Conservation (phyloP, 2,113 vertebrate genomes). For the Sylvilagus bachmani region DNA sequence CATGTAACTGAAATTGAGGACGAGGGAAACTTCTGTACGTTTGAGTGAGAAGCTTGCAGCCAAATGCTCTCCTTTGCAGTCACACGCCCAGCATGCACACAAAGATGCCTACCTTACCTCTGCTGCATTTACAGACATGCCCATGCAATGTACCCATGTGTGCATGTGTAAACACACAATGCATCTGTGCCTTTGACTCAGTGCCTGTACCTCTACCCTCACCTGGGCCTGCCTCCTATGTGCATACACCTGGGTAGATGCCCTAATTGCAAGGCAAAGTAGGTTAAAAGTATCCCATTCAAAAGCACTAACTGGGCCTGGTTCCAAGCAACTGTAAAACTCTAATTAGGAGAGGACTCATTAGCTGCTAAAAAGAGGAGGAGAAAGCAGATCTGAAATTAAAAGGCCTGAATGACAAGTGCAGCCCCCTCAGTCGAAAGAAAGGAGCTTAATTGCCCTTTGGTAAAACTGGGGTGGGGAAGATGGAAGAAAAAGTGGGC, state of each 20-base stretch:
- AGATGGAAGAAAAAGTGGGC: not conserved
- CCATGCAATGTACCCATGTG: no score
- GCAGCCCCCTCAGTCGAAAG: not conserved
- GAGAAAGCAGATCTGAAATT: constrained; percentile 77
- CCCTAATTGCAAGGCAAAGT: constrained; percentile 82
- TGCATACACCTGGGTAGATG: not conserved
- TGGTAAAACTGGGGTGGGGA: constrained; percentile 43
- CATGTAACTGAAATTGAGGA: not conserved
- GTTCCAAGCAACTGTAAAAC: constrained; percentile 86
- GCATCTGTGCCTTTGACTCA: not conserved
- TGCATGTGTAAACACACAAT: no score
- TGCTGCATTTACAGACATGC: no score
- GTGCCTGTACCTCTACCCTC: not conserved
- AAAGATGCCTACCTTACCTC: accelerated
- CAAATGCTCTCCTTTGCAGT: not conserved
- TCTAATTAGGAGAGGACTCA: constrained; percentile 85
- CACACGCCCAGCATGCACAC: accelerated
- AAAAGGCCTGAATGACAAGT: constrained; percentile 79
- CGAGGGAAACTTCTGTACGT: no score
- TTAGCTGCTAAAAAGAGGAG: constrained; percentile 79
- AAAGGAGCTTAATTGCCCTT: constrained; percentile 77
- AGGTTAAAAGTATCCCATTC: constrained; percentile 88
- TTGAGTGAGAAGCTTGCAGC: not conserved
- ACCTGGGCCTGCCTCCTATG: not conserved
- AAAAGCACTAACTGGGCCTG: constrained; percentile 86